Conservation (phyloP, 1,140 invertebrate species). For the Glossosoma conforme region DNA sequence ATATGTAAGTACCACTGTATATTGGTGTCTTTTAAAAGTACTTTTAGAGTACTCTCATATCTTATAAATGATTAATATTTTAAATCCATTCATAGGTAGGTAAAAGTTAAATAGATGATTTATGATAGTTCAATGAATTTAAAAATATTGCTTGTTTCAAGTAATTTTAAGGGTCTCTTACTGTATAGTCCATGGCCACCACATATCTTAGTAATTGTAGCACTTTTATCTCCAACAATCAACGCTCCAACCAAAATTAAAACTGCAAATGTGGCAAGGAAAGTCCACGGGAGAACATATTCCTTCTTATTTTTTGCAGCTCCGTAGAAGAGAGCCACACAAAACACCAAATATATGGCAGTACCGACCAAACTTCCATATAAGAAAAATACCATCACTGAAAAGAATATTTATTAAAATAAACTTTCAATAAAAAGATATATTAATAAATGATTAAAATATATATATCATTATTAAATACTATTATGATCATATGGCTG, state of each 20-base stretch:
- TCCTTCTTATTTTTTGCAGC: conserved; percentile 30
- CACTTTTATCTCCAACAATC: conserved; percentile 23
- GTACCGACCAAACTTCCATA: conserved; percentile 26
- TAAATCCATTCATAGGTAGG: too few relatives aligned
- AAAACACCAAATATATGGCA: conserved; percentile 27
- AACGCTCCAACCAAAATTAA: conserved; percentile 14
- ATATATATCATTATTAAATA: too few relatives aligned
- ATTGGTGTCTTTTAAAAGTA: too few relatives aligned
- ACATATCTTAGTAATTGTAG: conserved; percentile 17
- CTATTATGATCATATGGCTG: too few relatives aligned
- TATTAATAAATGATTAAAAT: too few relatives aligned
- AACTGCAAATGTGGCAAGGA: conserved; percentile 19
- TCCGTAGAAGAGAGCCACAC: conserved; percentile 27
- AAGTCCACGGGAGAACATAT: conserved; percentile 26
- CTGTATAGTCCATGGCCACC: conserved; percentile 24
- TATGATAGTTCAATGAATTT: too few relatives aligned
- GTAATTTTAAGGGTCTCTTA: conserved; percentile 13
- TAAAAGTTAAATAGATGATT: too few relatives aligned
- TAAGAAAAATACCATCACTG: conserved; percentile 29
- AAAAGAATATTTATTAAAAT: conserved; percentile 8
- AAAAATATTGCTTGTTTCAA: too few relatives aligned
- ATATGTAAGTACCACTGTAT: too few relatives aligned
- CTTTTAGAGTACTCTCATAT: too few relatives aligned
- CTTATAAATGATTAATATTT: too few relatives aligned
- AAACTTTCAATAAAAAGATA: too few relatives aligned